phyloP scores from a whole-genome alignment of 1,140 invertebrate genomes.

The Dreissena rostriformis region DNA sequence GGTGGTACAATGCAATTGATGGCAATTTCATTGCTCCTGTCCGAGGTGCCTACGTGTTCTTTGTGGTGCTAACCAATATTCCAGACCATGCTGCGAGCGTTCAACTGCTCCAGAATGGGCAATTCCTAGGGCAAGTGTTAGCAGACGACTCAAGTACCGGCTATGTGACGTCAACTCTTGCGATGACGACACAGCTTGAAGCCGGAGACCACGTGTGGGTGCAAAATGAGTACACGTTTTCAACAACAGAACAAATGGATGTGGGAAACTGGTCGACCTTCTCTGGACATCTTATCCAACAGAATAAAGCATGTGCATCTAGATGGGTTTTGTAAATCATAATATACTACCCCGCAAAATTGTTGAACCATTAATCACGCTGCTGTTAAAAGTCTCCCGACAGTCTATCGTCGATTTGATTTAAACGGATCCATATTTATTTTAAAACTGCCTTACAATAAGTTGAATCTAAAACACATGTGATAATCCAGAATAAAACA shows the following conservation, averaged over 20 bases:
- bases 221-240: constrained; percentile 11
- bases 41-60: constrained; percentile 30
- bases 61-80: constrained; percentile 1
- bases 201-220: constrained; percentile 30
- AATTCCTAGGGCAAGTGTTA: background rate
- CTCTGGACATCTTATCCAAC: constrained; percentile 26
- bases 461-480: too few relatives aligned
- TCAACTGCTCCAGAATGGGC: constrained; percentile 8
- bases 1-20: constrained; percentile 8
- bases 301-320: background rate
- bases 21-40: constrained; percentile 26
- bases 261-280: constrained; percentile 2
- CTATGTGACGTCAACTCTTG: constrained; percentile 12
- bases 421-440: too few relatives aligned
- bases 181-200: background rate
- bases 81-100: background rate
- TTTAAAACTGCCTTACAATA: too few relatives aligned
- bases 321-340: too few relatives aligned
- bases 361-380: too few relatives aligned
- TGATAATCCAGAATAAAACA: too few relatives aligned
- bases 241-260: constrained; percentile 10
- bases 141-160: background rate
- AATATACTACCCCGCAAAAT: too few relatives aligned
- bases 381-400: too few relatives aligned
- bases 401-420: too few relatives aligned